Evolutionary conservation across 2,797 vertebrate genomes (phyloP).

Genomic region (Periophthalmus magnuspinnatus): DNA sequence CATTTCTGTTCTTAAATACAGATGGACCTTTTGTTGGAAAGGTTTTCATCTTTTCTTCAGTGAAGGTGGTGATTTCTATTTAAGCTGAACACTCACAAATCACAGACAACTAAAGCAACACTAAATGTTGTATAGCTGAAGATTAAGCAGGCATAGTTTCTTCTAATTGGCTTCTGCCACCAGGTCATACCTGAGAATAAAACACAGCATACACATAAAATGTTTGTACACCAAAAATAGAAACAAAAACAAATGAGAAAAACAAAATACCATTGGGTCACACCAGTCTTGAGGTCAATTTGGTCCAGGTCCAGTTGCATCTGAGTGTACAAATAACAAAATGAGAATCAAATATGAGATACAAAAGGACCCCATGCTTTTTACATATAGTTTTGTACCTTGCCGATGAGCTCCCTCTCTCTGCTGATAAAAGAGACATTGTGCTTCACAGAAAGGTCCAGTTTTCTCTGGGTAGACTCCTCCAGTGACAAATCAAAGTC

Average conservation of each 20-base stretch:
- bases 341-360: background rate
- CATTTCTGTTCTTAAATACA: slow-evolving; percentile 54
- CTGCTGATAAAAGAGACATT: slow-evolving; percentile 89
- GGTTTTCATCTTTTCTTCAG: slow-evolving; percentile 40
- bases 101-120: slow-evolving; percentile 62
- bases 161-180: slow-evolving; percentile 72
- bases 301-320: slow-evolving; percentile 85
- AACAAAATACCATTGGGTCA: slow-evolving; percentile 82
- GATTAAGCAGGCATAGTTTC: slow-evolving; percentile 22
- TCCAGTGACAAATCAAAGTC: slow-evolving; percentile 88
- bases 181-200: slow-evolving; percentile 76
- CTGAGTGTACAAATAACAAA: slow-evolving; percentile 58
- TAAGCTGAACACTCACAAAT: slow-evolving; percentile 64
- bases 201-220: slow-evolving; percentile 8
- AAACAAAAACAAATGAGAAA: background rate
- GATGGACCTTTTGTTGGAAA: slow-evolving; percentile 39
- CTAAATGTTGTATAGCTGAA: slow-evolving; percentile 39
- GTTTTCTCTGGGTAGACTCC: slow-evolving; percentile 79
- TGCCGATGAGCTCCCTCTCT: slow-evolving; percentile 88
- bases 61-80: slow-evolving; percentile 47
- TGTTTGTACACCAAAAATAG: background rate
- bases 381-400: slow-evolving; percentile 67
- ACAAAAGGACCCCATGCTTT: background rate
- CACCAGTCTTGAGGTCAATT: slow-evolving; percentile 81
- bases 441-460: slow-evolving; percentile 90